A percentile compares a stretch with the other conserved stretches of the same genome.
Conservation (phyloP, 2,888 invertebrate genomes). For the Heliconius cydno region DNA sequence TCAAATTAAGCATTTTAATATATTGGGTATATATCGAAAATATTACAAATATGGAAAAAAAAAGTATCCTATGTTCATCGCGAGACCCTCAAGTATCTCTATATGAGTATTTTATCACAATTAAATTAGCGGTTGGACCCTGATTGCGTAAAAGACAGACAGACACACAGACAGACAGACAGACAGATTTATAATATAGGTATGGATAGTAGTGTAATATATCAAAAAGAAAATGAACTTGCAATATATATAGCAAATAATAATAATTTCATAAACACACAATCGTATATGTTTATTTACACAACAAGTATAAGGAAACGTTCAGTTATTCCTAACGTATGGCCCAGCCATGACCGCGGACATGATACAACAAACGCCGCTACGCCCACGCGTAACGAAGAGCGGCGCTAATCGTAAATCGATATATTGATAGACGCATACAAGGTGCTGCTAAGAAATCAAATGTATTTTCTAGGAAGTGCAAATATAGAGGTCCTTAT, state of each 20-base stretch:
- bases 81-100: too few relatives aligned
- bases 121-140: too few relatives aligned
- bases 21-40: too few relatives aligned
- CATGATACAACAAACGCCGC: slow-evolving; percentile 44
- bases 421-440: slow-evolving; percentile 52
- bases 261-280: background rate
- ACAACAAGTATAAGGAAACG: slow-evolving; percentile 20
- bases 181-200: too few relatives aligned
- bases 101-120: too few relatives aligned
- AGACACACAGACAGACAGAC: too few relatives aligned
- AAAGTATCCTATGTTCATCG: too few relatives aligned
- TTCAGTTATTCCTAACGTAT: slow-evolving; percentile 20
- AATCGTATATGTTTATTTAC: slow-evolving; percentile 10
- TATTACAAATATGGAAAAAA: too few relatives aligned
- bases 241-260: background rate
- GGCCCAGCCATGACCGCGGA: slow-evolving; percentile 35
- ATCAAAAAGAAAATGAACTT: background rate
- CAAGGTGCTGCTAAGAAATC: slow-evolving; percentile 4
- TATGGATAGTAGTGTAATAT: too few relatives aligned
- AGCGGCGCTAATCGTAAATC: slow-evolving; percentile 65
- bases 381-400: slow-evolving; percentile 59
- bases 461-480: slow-evolving; percentile 8
- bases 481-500: background rate
- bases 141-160: too few relatives aligned
- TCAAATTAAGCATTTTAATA: too few relatives aligned